A percentile compares a stretch with the other conserved stretches of the same genome.
Conservation (phyloP, 2,113 vertebrate genomes). For the Pica pica region DNA sequence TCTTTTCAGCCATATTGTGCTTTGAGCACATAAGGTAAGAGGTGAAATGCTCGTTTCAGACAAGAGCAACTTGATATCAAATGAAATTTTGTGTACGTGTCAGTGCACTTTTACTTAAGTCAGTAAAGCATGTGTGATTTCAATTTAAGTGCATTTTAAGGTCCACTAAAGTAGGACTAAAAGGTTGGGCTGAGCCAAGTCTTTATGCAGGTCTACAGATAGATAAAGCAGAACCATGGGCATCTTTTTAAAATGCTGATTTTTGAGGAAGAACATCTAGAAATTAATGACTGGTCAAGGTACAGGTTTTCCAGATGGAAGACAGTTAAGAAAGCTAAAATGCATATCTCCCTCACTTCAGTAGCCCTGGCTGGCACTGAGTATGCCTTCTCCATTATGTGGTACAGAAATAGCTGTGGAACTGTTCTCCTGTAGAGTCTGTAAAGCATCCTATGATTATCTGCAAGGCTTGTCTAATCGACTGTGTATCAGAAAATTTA, state of each 20-base stretch:
- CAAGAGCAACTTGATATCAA: neutral
- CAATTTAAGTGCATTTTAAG: neutral
- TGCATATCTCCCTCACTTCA: neutral
- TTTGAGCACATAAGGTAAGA: neutral
- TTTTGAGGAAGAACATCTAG: neutral
- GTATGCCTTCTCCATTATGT: rapidly evolving
- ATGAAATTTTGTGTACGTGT: neutral
- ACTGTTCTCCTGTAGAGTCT: neutral
- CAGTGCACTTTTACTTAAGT: neutral
- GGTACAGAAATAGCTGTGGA: neutral
- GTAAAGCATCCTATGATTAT: neutral
- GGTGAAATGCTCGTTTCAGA: neutral
- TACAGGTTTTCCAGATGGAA: neutral
- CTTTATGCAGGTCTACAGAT: neutral
- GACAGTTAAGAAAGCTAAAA: neutral
- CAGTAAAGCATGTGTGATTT: neutral
- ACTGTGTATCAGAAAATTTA: neutral
- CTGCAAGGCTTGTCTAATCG: neutral
- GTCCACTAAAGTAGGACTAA: neutral
- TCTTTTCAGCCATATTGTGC: neutral
- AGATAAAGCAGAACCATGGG: neutral
- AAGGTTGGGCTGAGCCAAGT: neutral
- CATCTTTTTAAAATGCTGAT: neutral
- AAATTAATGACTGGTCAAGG: neutral
- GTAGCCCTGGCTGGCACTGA: neutral